Conservation (phyloP, 2,888 invertebrate species). For the Anthophora plumipes region DNA sequence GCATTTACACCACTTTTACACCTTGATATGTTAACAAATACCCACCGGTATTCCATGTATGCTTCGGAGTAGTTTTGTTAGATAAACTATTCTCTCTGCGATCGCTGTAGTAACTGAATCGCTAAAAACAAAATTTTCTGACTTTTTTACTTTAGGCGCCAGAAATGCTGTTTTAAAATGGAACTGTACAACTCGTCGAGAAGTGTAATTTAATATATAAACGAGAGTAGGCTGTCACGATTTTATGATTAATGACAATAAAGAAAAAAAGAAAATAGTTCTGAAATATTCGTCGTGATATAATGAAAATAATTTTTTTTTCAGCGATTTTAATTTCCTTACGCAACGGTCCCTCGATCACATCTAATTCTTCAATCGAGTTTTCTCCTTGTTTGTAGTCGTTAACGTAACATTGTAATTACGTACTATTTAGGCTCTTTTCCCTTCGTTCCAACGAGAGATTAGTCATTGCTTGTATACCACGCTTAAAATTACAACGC, state of each 20-base stretch:
- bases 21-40: conserved; percentile 1
- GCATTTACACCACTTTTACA: not conserved
- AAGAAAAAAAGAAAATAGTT: not conserved
- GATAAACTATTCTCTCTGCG: conserved; percentile 8
- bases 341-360: not conserved
- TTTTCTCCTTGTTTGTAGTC: conserved; percentile 19
- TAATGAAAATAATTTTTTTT: not conserved
- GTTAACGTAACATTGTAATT: conserved; percentile 8
- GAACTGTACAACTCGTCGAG: conserved; percentile 2
- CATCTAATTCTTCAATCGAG: not conserved
- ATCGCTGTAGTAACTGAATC: not conserved
- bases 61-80: conserved; percentile 10
- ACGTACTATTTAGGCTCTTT: not conserved
- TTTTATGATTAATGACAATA: not conserved
- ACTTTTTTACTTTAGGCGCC: conserved; percentile 51
- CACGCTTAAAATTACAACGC: conserved; percentile 6
- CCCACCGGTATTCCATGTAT: not conserved
- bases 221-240: not conserved
- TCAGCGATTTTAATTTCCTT: not conserved
- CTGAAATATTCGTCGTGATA: not conserved
- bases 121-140: conserved; percentile 48
- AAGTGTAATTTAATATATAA: conserved; percentile 8
- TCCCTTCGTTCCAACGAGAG: not conserved
- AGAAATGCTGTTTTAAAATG: conserved; percentile 41
- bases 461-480: not conserved